phyloP scores from a whole-genome alignment of 2,797 vertebrate genomes.

The Chiloscyllium punctatum region DNA sequence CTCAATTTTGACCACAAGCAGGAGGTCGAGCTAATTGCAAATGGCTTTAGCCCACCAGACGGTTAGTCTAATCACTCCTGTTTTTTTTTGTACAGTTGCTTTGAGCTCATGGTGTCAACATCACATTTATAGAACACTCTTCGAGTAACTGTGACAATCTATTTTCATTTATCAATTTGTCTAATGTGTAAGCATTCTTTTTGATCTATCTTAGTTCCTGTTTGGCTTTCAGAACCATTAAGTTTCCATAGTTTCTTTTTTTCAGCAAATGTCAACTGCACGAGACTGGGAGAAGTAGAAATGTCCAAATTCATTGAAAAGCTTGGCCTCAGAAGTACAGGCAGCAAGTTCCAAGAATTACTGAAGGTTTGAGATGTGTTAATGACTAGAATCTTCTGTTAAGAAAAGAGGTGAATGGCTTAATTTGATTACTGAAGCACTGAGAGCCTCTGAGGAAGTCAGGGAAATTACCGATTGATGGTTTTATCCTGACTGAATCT shows the following conservation, averaged over 20 bases:
- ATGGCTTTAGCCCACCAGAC: not conserved
- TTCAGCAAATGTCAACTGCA: not conserved
- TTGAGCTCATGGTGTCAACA: slow-evolving; percentile 2
- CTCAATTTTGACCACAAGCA: not conserved
- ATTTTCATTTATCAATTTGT: not conserved
- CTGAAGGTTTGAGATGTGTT: not conserved
- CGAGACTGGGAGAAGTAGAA: not conserved
- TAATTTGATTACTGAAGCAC: not conserved
- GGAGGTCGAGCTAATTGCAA: not conserved
- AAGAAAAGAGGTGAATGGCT: not conserved
- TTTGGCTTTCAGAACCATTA: not conserved
- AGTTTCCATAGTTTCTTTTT: not conserved
- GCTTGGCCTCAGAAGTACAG: not conserved
- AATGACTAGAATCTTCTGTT: not conserved
- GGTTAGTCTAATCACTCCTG: not conserved
- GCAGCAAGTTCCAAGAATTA: not conserved
- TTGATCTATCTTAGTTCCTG: not conserved
- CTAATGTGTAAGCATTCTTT: not conserved
- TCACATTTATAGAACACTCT: not conserved
- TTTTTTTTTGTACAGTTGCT: not conserved
- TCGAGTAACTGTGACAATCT: not conserved
- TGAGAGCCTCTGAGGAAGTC: not conserved
- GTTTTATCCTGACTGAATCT: not conserved
- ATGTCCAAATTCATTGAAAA: not conserved
- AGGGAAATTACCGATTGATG: not conserved